Percentiles rank a stretch among this genome's conserved stretches.
These are phyloP conservation scores for Arvicanthis niloticus DNA, from an alignment of 2,113 vertebrate genomes.

Conservation along the genomic window DNA sequence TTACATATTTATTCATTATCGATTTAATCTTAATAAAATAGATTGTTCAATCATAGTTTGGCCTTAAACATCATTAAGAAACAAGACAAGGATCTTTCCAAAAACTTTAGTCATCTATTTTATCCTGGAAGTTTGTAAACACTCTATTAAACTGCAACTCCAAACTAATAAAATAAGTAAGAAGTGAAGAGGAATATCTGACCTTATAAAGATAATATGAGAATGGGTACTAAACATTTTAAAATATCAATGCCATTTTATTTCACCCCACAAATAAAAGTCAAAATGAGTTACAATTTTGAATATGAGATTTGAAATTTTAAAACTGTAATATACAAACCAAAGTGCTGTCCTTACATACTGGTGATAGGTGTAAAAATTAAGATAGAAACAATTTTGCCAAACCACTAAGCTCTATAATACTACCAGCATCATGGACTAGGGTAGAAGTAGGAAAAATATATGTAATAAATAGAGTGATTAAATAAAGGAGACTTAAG, in stretches of 20 bases:
- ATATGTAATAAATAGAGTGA: background rate
- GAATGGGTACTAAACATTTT: background rate
- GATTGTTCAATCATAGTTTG: background rate
- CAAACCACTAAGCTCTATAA: background rate
- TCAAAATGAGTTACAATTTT: background rate
- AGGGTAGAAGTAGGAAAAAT: background rate
- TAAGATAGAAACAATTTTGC: background rate
- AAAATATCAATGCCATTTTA: background rate
- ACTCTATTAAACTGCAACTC: background rate
- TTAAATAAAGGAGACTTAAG: background rate
- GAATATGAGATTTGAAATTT: background rate
- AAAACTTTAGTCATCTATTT: background rate
- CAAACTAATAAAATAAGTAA: background rate
- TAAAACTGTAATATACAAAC: background rate
- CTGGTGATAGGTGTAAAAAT: background rate
- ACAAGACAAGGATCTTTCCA: background rate
- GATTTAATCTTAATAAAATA: background rate
- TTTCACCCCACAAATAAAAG: background rate
- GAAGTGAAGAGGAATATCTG: background rate
- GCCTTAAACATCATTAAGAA: background rate
- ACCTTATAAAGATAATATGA: background rate
- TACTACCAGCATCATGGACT: background rate
- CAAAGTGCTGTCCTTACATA: rapidly evolving
- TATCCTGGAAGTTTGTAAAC: background rate
- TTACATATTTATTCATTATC: background rate